phyloP scores from a whole-genome alignment of 2,888 invertebrate genomes.

The Phyto melanocephala region DNA sequence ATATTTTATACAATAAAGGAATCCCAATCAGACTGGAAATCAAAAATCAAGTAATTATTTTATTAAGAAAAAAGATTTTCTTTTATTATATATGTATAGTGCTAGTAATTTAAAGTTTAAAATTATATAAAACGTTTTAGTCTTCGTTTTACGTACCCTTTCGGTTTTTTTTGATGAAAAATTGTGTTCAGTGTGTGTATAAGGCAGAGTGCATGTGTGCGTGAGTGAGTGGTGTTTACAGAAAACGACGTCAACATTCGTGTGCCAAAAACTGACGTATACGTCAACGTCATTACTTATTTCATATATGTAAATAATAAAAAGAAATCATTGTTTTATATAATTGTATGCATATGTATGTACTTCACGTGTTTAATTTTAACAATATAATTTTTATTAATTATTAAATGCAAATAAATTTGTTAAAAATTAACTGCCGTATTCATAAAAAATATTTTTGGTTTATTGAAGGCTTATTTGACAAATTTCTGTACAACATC shows the following conservation, averaged over 20 bases:
- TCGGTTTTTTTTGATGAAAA: constrained; percentile 51
- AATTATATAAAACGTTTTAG: constrained; percentile 20
- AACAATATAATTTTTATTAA: background rate
- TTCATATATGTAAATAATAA: no score
- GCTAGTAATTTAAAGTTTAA: constrained; percentile 14
- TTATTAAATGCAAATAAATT: background rate
- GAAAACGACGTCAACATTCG: constrained; percentile 53
- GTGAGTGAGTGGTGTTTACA: constrained; percentile 47
- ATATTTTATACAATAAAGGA: constrained; percentile 8
- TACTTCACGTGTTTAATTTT: background rate
- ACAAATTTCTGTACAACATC: no score
- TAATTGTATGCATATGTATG: background rate
- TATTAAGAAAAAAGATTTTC: background rate
- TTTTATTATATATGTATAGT: background rate
- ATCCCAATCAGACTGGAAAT: constrained; percentile 17
- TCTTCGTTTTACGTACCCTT: constrained; percentile 54
- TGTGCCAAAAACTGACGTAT: constrained; percentile 52
- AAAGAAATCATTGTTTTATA: no score
- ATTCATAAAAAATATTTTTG: no score
- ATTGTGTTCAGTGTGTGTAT: constrained; percentile 41
- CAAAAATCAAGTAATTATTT: constrained; percentile 26
- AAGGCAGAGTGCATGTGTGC: constrained; percentile 44
- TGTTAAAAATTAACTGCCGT: no score
- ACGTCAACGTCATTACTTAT: constrained; percentile 38
- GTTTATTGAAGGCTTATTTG: no score